These are phyloP conservation scores for Apus apus DNA, from an alignment of 2,113 vertebrate species.

Conservation along the genomic window DNA sequence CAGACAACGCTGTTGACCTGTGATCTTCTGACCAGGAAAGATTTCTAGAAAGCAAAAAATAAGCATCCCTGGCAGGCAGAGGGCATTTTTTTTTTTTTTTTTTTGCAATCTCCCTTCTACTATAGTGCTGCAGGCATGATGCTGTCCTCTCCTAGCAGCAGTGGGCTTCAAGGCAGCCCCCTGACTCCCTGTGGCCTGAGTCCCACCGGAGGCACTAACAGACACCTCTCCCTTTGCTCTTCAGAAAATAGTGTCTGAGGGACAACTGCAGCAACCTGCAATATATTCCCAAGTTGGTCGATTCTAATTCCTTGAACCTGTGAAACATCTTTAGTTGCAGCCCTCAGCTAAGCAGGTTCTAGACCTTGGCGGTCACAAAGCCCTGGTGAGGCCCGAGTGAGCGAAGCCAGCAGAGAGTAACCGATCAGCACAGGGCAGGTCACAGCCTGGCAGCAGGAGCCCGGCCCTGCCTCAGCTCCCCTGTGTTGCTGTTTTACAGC, in stretches of 20 bases:
- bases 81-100: too few species aligned
- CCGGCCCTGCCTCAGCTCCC: not conserved
- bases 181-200: not conserved
- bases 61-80: not conserved
- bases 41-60: not conserved
- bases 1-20: not conserved
- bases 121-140: rapidly evolving
- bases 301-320: not conserved
- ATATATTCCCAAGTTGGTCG: not conserved
- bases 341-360: not conserved
- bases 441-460: not conserved
- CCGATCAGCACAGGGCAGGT: not conserved
- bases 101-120: not conserved
- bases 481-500: not conserved
- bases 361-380: not conserved
- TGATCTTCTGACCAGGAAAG: not conserved
- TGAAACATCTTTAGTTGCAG: not conserved
- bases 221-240: not conserved
- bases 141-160: not conserved
- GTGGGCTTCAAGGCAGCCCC: not conserved
- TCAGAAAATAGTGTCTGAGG: not conserved
- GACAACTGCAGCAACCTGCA: not conserved
- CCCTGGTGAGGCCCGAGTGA: not conserved
- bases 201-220: not conserved
- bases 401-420: not conserved